phyloP scores from a whole-genome alignment of 1,140 invertebrate genomes.

The Nixonia krombeini region DNA sequence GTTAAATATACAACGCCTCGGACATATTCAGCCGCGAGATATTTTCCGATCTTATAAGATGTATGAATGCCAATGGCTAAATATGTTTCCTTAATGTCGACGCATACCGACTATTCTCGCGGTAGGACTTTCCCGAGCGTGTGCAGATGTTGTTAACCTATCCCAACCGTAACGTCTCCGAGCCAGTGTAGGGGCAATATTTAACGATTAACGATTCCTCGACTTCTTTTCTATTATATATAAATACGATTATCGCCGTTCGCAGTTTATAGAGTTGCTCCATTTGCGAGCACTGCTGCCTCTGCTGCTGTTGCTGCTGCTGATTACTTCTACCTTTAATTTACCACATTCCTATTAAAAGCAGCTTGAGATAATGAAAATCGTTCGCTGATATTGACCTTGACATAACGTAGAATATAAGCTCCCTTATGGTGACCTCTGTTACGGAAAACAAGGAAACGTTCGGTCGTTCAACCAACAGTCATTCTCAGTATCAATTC shows the following conservation, averaged over 20 bases:
- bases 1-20: slow-evolving; percentile 43
- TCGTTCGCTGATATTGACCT: slow-evolving; percentile 24
- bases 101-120: slow-evolving; percentile 24
- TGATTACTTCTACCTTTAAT: too few species aligned
- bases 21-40: slow-evolving; percentile 39
- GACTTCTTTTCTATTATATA: slow-evolving; percentile 20
- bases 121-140: slow-evolving; percentile 7
- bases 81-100: slow-evolving; percentile 28
- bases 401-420: slow-evolving; percentile 38
- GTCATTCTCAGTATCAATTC: too few species aligned
- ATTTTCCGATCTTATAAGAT: slow-evolving; percentile 37
- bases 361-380: slow-evolving; percentile 34
- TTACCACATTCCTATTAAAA: slow-evolving; percentile 23
- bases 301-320: too few species aligned
- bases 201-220: slow-evolving; percentile 47
- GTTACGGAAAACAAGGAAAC: too few species aligned
- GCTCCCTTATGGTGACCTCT: too few species aligned
- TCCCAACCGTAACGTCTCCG: slow-evolving; percentile 23
- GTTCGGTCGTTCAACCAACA: too few species aligned
- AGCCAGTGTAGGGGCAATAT: slow-evolving; percentile 14
- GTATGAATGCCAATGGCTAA: slow-evolving; percentile 45
- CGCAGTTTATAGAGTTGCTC: slow-evolving; percentile 59
- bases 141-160: slow-evolving; percentile 32
- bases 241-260: slow-evolving; percentile 37
- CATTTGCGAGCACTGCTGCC: slow-evolving; percentile 48